These are phyloP conservation scores for Rhyacophila evoluta DNA, from an alignment of 2,888 invertebrate genomes.

Conservation along the genomic window DNA sequence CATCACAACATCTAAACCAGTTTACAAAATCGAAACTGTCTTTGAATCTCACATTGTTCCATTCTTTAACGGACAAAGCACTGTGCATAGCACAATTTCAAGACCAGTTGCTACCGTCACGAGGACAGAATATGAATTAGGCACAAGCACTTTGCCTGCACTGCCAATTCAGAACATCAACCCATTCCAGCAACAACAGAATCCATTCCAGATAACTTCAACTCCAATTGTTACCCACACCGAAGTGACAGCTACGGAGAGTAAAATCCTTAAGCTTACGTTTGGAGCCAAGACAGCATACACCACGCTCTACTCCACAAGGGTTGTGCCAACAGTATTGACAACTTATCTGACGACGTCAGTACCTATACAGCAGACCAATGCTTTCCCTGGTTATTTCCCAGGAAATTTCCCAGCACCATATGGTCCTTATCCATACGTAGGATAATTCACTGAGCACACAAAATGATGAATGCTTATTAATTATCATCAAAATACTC, in stretches of 20 bases:
- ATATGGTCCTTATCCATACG: constrained; percentile 81
- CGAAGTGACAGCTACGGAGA: constrained; percentile 81
- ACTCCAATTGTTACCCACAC: constrained; percentile 86
- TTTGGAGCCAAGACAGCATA: constrained; percentile 93
- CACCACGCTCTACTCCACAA: constrained; percentile 87
- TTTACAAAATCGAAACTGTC: constrained; percentile 81
- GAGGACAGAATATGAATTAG: constrained; percentile 82
- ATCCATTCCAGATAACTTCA: constrained; percentile 81
- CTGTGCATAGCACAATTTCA: constrained; percentile 82
- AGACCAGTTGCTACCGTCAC: constrained; percentile 83
- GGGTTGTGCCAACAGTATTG: constrained; percentile 83
- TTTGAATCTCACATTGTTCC: constrained; percentile 88
- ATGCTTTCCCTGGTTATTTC: constrained; percentile 81
- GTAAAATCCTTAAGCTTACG: constrained; percentile 85
- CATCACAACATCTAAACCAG: constrained; percentile 83
- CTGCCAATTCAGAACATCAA: constrained; percentile 67
- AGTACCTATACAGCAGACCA: constrained; percentile 78
- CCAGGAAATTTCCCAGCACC: constrained; percentile 84
- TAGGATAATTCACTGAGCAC: constrained; percentile 70
- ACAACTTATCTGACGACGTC: constrained; percentile 89
- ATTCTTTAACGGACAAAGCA: constrained; percentile 79
- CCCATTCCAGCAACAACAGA: constrained; percentile 71
- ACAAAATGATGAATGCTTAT: constrained; percentile 6
- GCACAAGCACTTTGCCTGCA: constrained; percentile 78
- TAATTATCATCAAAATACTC: constrained; percentile 13